phyloP scores from a whole-genome alignment of 1,140 invertebrate genomes.

The Listronotus bonariensis region DNA sequence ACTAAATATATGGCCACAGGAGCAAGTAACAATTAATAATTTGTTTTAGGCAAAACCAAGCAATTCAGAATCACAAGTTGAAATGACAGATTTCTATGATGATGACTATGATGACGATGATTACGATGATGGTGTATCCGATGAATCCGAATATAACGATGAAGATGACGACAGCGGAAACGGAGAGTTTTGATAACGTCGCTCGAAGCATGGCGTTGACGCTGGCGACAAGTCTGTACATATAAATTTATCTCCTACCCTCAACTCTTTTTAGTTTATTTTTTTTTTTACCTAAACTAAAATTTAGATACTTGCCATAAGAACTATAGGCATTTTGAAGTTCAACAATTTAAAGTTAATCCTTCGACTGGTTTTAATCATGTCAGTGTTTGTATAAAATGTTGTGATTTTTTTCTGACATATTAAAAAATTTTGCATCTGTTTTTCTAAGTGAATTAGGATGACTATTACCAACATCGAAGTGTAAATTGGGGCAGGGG shows the following conservation, averaged over 20 bases:
- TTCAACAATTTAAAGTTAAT: neutral
- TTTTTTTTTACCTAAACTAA: no score
- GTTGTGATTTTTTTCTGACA: no score
- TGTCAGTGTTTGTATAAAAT: no score
- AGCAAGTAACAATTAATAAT: neutral
- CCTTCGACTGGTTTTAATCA: neutral
- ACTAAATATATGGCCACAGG: no score
- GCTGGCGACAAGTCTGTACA: no score
- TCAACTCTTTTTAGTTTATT: slow-evolving; percentile 1
- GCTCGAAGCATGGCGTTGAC: neutral
- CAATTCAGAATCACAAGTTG: slow-evolving; percentile 71
- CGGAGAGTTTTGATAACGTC: slow-evolving; percentile 54
- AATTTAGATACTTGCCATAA: no score
- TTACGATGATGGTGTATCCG: slow-evolving; percentile 69
- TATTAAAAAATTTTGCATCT: no score
- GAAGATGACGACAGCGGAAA: slow-evolving; percentile 68
- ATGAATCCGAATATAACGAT: slow-evolving; percentile 73
- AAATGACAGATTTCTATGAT: slow-evolving; percentile 92
- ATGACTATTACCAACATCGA: no score
- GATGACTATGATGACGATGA: slow-evolving; percentile 86
- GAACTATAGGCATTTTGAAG: no score
- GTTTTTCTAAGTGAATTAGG: no score
- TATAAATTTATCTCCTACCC: no score
- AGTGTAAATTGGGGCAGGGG: no score
- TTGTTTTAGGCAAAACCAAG: slow-evolving; percentile 67